Conservation (phyloP, 2,888 invertebrate genomes). For the Apamea epomidion region DNA sequence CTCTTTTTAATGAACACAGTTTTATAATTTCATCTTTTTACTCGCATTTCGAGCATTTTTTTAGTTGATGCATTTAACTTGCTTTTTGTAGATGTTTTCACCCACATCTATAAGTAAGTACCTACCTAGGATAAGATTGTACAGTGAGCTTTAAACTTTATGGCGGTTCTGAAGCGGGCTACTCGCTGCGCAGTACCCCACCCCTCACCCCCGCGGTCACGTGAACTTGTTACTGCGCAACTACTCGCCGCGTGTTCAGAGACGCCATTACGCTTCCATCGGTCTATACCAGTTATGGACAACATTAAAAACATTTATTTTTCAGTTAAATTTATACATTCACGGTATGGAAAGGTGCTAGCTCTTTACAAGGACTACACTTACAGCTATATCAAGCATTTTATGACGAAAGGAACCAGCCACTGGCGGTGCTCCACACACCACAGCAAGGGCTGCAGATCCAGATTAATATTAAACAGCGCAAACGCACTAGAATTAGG, state of each 20-base stretch:
- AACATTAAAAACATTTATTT: constrained; percentile 12
- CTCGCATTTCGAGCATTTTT: background rate
- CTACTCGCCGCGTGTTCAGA: background rate
- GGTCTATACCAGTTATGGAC: background rate
- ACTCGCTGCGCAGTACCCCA: background rate
- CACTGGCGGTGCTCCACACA: constrained; percentile 61
- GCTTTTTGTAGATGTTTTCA: background rate
- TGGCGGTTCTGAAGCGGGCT: background rate
- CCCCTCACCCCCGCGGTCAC: background rate
- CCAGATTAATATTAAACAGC: constrained; percentile 32
- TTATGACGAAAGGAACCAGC: constrained; percentile 15
- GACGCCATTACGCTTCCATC: background rate
- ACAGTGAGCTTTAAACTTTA: background rate
- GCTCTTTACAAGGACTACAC: constrained; percentile 50
- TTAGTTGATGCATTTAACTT: background rate
- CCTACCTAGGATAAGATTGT: background rate
- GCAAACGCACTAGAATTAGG: background rate
- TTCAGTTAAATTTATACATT: constrained; percentile 39
- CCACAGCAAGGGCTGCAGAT: constrained; percentile 51
- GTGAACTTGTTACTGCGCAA: background rate
- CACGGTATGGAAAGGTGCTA: constrained; percentile 42
- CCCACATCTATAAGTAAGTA: background rate
- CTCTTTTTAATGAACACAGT: background rate
- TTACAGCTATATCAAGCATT: constrained; percentile 27
- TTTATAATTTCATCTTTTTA: background rate